phyloP scores from a whole-genome alignment of 1,140 invertebrate species.

The Penaeus japonicus region DNA sequence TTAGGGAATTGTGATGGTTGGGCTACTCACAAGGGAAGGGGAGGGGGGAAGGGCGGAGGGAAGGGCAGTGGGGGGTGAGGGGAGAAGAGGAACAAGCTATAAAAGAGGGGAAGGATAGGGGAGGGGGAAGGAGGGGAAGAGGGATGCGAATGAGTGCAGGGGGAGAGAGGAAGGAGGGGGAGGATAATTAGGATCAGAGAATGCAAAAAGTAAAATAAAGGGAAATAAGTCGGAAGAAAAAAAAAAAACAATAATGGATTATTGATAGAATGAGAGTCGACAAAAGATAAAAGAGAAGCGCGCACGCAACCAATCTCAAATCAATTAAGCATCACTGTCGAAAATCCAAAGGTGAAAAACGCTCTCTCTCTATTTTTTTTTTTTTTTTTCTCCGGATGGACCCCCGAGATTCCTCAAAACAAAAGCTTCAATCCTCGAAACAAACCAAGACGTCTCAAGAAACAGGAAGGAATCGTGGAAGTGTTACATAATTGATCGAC shows the following conservation, averaged over 20 bases:
- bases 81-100: neutral
- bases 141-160: neutral
- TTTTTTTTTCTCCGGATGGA: no score
- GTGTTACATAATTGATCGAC: slow-evolving; percentile 26
- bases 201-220: neutral
- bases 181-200: neutral
- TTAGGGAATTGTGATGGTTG: neutral
- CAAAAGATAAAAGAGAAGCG: neutral
- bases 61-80: neutral
- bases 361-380: no score
- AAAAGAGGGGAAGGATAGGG: neutral
- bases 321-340: no score
- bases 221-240: neutral
- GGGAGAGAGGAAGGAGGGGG: no score
- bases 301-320: neutral
- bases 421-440: no score
- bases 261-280: neutral
- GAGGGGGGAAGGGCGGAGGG: neutral
- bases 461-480: neutral
- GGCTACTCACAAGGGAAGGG: no score
- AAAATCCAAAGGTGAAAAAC: no score
- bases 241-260: neutral
- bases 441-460: neutral
- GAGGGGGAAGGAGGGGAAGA: neutral
- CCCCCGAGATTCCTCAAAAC: no score